These are phyloP conservation scores for Esox lucius DNA, from an alignment of 2,797 vertebrate genomes.

Conservation along the genomic window DNA sequence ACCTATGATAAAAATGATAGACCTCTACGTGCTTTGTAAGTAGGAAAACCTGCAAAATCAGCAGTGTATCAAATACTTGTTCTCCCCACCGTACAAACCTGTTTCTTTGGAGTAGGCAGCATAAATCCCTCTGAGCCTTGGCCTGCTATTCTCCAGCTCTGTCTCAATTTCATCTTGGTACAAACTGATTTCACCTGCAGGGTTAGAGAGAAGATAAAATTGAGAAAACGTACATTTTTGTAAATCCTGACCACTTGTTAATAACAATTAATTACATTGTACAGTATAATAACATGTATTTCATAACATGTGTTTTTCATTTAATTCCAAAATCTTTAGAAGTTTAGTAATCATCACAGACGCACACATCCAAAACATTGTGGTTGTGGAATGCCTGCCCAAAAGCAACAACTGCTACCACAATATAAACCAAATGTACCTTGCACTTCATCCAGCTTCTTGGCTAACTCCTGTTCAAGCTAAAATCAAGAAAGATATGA, in stretches of 20 bases:
- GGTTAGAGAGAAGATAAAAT: not conserved
- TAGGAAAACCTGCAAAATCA: too few relatives aligned
- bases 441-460: slow-evolving; percentile 92
- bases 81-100: too few relatives aligned
- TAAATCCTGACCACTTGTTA: not conserved
- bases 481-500: slow-evolving; percentile 60
- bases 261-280: not conserved
- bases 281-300: not conserved
- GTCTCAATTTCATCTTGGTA: slow-evolving; percentile 95
- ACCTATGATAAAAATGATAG: too few relatives aligned
- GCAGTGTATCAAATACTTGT: too few relatives aligned
- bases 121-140: slow-evolving; percentile 88
- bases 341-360: not conserved
- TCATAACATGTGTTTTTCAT: not conserved
- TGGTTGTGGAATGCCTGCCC: not conserved
- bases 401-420: not conserved
- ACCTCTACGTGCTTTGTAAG: too few relatives aligned
- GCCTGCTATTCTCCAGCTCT: slow-evolving; percentile 89
- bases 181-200: slow-evolving; percentile 87
- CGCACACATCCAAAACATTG: not conserved
- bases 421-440: slow-evolving; percentile 66
- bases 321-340: not conserved
- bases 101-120: slow-evolving; percentile 80
- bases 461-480: slow-evolving; percentile 89
- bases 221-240: not conserved